Evolutionary conservation across 2,113 vertebrate genomes (phyloP), one percentile per base, ranked within the genome.

Genomic region (Lethenteron reissneri): DNA sequence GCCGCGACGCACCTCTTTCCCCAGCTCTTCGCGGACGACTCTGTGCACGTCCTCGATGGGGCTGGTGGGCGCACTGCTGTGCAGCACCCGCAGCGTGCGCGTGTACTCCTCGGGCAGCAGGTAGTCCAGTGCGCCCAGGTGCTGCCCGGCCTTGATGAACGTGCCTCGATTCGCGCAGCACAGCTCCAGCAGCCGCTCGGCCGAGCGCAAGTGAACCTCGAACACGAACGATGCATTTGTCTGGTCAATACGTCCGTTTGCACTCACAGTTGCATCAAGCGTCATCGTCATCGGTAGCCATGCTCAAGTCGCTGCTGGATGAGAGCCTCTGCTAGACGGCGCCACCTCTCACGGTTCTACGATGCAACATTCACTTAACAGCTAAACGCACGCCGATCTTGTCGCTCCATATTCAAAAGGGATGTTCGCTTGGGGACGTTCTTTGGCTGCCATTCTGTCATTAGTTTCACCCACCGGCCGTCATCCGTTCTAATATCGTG

Each of bases 131-230:
- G 90, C 88, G 2, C 89, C 92, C 13, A 99, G 81, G 78, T 99
- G 91, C 79, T 99, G 94, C 5, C 94, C 94, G 75, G 97, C 88
- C 79, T 99, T 99, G 81, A 99, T 95, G 81, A 92, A 99, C 3
- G 91, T 99, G 71, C 94, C 94, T 73, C 92, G 77, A 81, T 99
- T 99, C 75, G 86, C 85, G n/a, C 90, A 91, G 79, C 94, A 99
- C 76, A 99, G 78, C 71, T 91, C 85, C 60, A 83, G 81, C 13
- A 99, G 86, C 56, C 86, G 91, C 76, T 85, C 82, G 1, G 92
- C 94, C 1, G 90, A 96, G 59, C 92, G 88, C 57, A 76, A 80
- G 72, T 99, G 94, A 3, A 99, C 87, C 94, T 99, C 72, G 0
- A 1, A 56, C 75, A 58, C 13, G 21, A 1, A 8, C 21, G 59